These are phyloP conservation scores for Cosmia pyralina DNA, from an alignment of 2,888 invertebrate species.

Conservation along the genomic window DNA sequence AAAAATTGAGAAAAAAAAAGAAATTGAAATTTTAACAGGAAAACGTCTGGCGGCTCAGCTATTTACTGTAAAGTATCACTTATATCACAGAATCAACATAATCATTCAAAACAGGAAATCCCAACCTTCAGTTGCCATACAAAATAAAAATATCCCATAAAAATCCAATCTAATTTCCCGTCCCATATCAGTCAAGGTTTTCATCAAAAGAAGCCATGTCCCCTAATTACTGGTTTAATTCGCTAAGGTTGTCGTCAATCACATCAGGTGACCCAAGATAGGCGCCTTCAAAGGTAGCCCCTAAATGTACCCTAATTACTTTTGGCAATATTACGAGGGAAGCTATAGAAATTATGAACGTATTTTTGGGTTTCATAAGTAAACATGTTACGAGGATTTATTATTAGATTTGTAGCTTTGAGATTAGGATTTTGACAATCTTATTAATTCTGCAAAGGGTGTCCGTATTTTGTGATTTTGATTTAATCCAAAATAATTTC, in stretches of 20 bases:
- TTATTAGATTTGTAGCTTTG: slow-evolving; percentile 22
- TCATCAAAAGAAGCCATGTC: slow-evolving; percentile 39
- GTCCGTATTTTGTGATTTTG: not conserved
- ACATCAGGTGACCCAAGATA: slow-evolving; percentile 69
- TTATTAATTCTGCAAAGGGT: not conserved
- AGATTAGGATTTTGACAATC: slow-evolving; percentile 3
- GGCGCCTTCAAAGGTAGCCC: slow-evolving; percentile 68
- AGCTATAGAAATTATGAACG: slow-evolving; percentile 45
- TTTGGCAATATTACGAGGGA: slow-evolving; percentile 55
- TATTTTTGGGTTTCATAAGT: slow-evolving; percentile 37
- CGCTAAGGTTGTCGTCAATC: slow-evolving; percentile 69
- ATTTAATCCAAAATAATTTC: not conserved
- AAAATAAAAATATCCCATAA: slow-evolving; percentile 12
- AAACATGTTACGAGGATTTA: slow-evolving; percentile 30
- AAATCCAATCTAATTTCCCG: slow-evolving; percentile 41
- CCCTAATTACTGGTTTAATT: slow-evolving; percentile 70
- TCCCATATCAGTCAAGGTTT: slow-evolving; percentile 38
- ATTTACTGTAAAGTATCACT: too few species aligned
- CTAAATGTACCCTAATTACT: slow-evolving; percentile 70
- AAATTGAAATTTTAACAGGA: too few species aligned
- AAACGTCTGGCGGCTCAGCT: too few species aligned
- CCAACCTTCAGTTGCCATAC: not conserved
- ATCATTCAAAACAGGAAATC: not conserved
- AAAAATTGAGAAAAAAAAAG: too few species aligned
- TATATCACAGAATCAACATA: not conserved